Percentiles rank a stretch among this genome's conserved stretches.
Conservation (phyloP, 2,113 vertebrate species). For the Cebus imitator region DNA sequence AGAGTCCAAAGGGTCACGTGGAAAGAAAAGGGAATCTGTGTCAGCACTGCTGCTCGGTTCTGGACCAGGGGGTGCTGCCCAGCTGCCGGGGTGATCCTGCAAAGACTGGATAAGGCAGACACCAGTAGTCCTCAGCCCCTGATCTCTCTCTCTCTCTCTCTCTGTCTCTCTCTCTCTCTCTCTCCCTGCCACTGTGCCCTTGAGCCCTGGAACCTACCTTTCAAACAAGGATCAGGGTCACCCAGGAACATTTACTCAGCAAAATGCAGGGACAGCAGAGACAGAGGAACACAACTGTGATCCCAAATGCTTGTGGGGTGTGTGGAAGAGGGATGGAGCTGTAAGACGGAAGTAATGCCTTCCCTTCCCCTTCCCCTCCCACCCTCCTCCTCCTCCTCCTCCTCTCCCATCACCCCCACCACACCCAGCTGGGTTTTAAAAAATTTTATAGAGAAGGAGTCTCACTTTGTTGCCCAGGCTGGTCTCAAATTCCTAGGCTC, state of each 20-base stretch:
- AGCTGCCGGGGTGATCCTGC: neutral
- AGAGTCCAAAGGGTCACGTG: neutral
- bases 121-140: fast-evolving
- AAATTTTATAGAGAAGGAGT: too few species aligned
- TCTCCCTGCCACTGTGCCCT: neutral
- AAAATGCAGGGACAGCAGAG: neutral
- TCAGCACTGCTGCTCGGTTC: neutral
- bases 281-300: fast-evolving
- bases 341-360: neutral
- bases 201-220: neutral
- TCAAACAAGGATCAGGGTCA: neutral
- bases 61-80: neutral
- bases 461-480: too few species aligned
- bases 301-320: neutral
- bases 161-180: too few species aligned
- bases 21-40: fast-evolving
- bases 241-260: neutral
- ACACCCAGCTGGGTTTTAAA: too few species aligned
- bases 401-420: too few species aligned
- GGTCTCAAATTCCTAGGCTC: too few species aligned
- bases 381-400: too few species aligned
- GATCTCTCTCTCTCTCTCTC: neutral
- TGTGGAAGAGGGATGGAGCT: neutral
- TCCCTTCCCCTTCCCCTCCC: too few species aligned
- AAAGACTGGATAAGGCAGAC: neutral